These are phyloP conservation scores for Mus pahari DNA, from an alignment of 2,113 vertebrate species.

Conservation along the genomic window DNA sequence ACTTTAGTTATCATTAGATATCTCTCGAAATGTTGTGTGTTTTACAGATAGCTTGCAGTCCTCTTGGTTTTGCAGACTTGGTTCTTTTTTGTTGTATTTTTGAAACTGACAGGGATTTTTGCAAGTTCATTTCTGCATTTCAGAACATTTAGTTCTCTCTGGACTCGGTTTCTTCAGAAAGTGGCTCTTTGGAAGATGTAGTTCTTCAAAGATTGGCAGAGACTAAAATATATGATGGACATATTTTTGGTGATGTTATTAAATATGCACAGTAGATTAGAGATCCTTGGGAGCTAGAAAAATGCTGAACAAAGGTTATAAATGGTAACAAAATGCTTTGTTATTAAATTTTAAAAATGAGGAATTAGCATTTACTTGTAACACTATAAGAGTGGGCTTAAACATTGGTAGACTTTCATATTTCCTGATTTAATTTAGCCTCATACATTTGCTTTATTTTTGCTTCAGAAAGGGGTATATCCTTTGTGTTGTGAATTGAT, in stretches of 20 bases:
- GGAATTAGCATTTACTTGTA: background rate
- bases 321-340: background rate
- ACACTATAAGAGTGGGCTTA: background rate
- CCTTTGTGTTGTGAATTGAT: background rate
- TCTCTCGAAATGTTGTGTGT: background rate
- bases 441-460: background rate
- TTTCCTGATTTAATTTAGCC: conserved; percentile 22
- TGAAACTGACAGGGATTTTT: conserved; percentile 29
- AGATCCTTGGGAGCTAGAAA: background rate
- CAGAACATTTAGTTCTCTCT: conserved; percentile 36
- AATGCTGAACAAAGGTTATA: background rate
- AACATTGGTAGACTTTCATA: background rate
- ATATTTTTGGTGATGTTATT: conserved; percentile 41
- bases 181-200: conserved; percentile 16
- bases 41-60: conserved; percentile 14
- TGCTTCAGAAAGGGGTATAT: background rate
- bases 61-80: conserved; percentile 2
- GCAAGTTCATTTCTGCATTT: conserved; percentile 18
- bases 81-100: background rate
- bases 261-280: conserved; percentile 5
- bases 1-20: conserved; percentile 51
- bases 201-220: conserved; percentile 31
- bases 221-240: conserved; percentile 8
- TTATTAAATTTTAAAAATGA: conserved; percentile 56
- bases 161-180: conserved; percentile 40